Base-by-base conservation (phyloP, 2,113 vertebrate genomes). In the Erythrocebus patas region DNA sequence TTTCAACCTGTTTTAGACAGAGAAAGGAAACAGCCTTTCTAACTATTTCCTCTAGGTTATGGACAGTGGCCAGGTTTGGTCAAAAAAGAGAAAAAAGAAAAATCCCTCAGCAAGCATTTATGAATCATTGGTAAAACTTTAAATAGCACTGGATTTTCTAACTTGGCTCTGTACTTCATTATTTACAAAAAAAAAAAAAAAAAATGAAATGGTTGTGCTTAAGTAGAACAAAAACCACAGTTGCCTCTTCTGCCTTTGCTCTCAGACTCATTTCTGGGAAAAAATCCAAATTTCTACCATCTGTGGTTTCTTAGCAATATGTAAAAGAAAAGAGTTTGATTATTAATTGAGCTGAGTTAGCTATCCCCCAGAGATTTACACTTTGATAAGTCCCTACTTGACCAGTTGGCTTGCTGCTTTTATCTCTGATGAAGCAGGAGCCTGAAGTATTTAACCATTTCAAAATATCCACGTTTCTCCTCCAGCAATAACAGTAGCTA, bases 221-320 rank as follows among this genome's bases (percentile, higher is more conserved):
- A 86, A 96, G 16, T 82, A 95, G 70, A 93, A 88, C 22, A 97
- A 95, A 95, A 96, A 84, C 22, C 84, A 75, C 9, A 38, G 30
- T 86, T 92, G 66, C 66, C 72, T 95, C n/a, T 83, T 96, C 43
- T 93, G 90, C n/a, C 25, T 96, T 90, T 83, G 68, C 87, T 89
- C 45, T 94, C 40, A 73, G 23, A 83, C 52, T 50, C 79, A 93
- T 80, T 95, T 97, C 83, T 85, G 76, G 88, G 93, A 96, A 89
- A 76, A 97, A 93, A 90, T 97, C 88, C 95, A 96, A 92, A 80
- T 12, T 84, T 92, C 18, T 83, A 76, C 91, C 30, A 88, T 96
- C 93, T 97, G 79, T 61, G 40, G 2, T 40, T 96, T 61, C 61
- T 96, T 89, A 96, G 20, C 76, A 84, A 66, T 90, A 40, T 91